Percentiles rank a stretch among this genome's conserved stretches.
phyloP scores from a whole-genome alignment of 2,797 vertebrate genomes.

The Tenualosa thibaudeaui region DNA sequence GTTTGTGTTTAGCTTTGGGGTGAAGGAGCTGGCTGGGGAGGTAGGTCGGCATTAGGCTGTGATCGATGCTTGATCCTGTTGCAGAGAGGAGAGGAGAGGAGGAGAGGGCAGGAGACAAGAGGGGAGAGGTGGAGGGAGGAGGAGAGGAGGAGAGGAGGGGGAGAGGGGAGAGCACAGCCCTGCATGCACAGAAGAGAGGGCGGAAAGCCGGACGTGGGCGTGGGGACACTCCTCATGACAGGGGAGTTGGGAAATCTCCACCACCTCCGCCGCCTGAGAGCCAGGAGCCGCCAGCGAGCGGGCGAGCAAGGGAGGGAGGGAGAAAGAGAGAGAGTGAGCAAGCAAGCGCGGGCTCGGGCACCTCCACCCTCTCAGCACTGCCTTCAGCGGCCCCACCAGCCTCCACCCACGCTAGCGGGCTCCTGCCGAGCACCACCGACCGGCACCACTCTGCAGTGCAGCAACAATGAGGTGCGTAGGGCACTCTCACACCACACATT shows the following conservation, averaged over 20 bases:
- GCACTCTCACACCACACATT: conserved; percentile 47
- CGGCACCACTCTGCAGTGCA: background rate
- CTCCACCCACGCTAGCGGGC: conserved; percentile 64
- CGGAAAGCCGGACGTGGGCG: conserved; percentile 38
- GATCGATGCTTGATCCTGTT: background rate
- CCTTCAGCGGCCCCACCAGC: conserved; percentile 72
- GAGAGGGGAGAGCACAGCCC: conserved; percentile 32
- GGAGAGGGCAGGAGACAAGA: background rate
- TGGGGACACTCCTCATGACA: conserved; percentile 62
- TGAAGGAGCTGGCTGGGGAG: background rate
- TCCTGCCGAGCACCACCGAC: background rate
- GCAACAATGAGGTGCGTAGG: too few species aligned
- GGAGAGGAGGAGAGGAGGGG: background rate
- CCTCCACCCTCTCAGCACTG: conserved; percentile 69
- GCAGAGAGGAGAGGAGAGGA: background rate
- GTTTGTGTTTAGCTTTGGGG: background rate
- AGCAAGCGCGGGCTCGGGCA: background rate
- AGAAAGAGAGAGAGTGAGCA: background rate
- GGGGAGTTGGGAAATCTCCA: conserved; percentile 61
- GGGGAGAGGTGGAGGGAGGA: conserved; percentile 14
- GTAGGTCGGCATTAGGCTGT: background rate
- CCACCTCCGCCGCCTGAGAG: conserved; percentile 50
- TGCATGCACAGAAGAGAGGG: conserved; percentile 41
- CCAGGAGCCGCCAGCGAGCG: conserved; percentile 12
- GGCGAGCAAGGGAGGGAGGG: background rate